phyloP scores from a whole-genome alignment of 2,888 invertebrate species.

The Xylota segnis region DNA sequence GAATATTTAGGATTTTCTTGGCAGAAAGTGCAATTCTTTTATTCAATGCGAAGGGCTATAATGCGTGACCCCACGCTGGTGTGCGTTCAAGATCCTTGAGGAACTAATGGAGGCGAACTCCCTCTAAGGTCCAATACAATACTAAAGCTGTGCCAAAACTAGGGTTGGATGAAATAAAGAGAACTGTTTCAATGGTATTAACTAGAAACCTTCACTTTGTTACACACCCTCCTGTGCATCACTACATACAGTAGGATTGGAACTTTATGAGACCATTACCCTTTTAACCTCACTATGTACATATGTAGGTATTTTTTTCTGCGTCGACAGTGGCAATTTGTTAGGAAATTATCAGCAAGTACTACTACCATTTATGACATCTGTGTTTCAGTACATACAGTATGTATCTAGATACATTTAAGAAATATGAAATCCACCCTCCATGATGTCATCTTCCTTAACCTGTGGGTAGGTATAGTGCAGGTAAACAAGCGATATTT shows the following conservation, averaged over 20 bases:
- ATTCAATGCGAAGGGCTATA: no score
- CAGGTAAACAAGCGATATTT: slow-evolving; percentile 41
- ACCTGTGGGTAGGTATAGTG: slow-evolving; percentile 20
- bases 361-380: slow-evolving; percentile 26
- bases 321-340: slow-evolving; percentile 16
- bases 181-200: not conserved
- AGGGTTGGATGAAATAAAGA: not conserved
- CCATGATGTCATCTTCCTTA: not conserved
- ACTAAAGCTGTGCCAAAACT: not conserved
- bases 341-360: slow-evolving; percentile 1
- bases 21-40: no score
- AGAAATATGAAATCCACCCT: slow-evolving; percentile 1
- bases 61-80: no score
- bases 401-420: slow-evolving; percentile 5
- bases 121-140: no score
- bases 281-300: not conserved
- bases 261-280: not conserved
- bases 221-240: not conserved
- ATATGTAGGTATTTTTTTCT: not conserved
- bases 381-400: slow-evolving; percentile 20
- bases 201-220: not conserved
- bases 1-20: no score
- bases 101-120: no score
- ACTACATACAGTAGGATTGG: not conserved
- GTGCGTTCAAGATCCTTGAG: no score